Percentiles rank a stretch among this genome's conserved stretches.
phyloP scores from a whole-genome alignment of 1,140 invertebrate genomes.

The Galleria mellonella region DNA sequence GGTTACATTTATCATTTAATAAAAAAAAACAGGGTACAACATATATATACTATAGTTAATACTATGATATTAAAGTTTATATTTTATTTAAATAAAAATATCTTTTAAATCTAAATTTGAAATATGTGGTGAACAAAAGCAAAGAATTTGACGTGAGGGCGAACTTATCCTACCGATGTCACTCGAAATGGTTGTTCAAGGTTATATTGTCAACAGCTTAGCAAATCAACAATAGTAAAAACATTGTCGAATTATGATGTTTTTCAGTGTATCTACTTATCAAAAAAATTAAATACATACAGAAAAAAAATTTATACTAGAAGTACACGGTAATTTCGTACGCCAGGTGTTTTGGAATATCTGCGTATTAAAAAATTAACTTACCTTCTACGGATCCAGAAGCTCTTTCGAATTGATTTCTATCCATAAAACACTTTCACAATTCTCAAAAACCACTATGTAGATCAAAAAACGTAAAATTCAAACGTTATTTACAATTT shows the following conservation, averaged over 20 bases:
- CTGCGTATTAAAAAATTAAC: conserved; percentile 13
- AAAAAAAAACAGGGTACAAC: no score
- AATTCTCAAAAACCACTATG: conserved; percentile 19
- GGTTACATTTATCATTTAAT: no score
- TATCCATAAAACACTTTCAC: conserved; percentile 47
- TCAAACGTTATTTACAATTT: conserved; percentile 43
- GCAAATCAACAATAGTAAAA: neutral
- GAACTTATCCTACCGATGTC: neutral
- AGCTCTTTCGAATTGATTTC: conserved; percentile 9
- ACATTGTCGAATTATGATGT: no score
- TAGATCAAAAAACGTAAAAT: conserved; percentile 19
- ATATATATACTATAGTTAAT: no score
- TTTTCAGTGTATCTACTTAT: no score
- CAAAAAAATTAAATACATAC: neutral
- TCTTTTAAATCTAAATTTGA: no score
- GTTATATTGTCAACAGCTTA: neutral
- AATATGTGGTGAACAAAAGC: no score
- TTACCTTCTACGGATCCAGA: conserved; percentile 31
- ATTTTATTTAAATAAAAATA: no score
- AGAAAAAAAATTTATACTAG: neutral
- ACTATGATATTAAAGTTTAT: no score
- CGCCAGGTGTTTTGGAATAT: conserved; percentile 25
- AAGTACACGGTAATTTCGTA: neutral
- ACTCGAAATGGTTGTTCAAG: neutral
- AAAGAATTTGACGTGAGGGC: no score